Base-by-base conservation (phyloP, 2,797 vertebrate genomes). In the Intellagama lesueurii region DNA sequence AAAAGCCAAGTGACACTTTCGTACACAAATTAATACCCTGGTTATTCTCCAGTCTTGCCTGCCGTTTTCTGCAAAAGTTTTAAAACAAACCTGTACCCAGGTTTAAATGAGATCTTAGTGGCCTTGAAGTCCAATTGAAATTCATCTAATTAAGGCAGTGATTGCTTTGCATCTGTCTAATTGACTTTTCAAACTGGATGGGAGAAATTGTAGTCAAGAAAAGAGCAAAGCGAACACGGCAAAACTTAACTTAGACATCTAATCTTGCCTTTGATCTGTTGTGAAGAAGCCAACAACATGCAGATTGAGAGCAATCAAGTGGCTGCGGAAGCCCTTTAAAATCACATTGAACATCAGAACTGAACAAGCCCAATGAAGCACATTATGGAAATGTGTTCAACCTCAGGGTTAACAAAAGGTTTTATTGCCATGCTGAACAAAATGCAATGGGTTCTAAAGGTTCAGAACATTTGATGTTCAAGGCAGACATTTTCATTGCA, bases 141-240 rank as follows among this genome's bases (percentile, higher is more conserved):
- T 98, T 91, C 88, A 90, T 97, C 97, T 96, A 98, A 97, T 98
- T 98, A 97, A 98, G 97, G 97, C 96, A 97, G 97, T 97, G 92
- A 94, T 96, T 96, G 95, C 97, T 97, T 97, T 95, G 94, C 96
- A 97, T 97, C 97, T 94, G 97, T 97, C 96, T 97, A 97, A 97
- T 97, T 97, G 96, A 98, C 97, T 98, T 98, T 97, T 94, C 94
- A 97, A 96, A 98, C 97, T 92, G 92, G 91, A 94, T 90, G 85
- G 88, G 84, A 94, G 86, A 92, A 91, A 96, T 89, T 96, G 97
- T 97, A 96, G 96, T 97, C 94, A 95, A 97, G 95, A 96, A 96
- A 95, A 95, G 96, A 96, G 96, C 96, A 97, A 96, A 97, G 97
- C 96, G 95, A 97, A 95, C 95, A 94, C 83, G 89, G 81, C 95